A percentile compares a stretch with the other conserved stretches of the same genome.
Conservation (phyloP, 2,797 vertebrate genomes). For the Eidolon dupreanum region DNA sequence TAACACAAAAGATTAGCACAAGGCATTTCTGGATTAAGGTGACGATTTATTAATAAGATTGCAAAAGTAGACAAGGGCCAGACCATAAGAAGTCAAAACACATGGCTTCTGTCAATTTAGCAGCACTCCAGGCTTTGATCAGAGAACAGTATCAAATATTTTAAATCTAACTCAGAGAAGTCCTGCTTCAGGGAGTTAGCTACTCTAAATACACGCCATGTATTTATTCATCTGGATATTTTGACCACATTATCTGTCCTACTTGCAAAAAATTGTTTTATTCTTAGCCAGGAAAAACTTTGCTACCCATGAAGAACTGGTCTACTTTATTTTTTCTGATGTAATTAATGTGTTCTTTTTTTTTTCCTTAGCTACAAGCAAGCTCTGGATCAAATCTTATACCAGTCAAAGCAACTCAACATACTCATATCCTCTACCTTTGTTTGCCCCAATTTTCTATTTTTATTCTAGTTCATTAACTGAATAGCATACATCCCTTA, state of each 20-base stretch:
- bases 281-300: constrained; percentile 68
- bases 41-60: constrained; percentile 7
- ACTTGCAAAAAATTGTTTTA: constrained; percentile 73
- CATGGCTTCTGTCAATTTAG: not conserved
- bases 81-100: not conserved
- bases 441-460: constrained; percentile 44
- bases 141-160: constrained; percentile 5
- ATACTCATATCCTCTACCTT: not conserved
- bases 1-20: constrained; percentile 9
- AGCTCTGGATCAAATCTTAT: constrained; percentile 38
- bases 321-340: constrained; percentile 71
- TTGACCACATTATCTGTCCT: constrained; percentile 65
- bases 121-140: not conserved
- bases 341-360: constrained; percentile 73
- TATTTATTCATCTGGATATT: constrained; percentile 33
- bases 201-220: constrained; percentile 21
- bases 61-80: not conserved
- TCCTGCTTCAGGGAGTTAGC: not conserved
- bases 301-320: constrained; percentile 67
- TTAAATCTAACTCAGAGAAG: constrained; percentile 12
- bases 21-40: not conserved
- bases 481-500: constrained; percentile 1
- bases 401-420: constrained; percentile 30
- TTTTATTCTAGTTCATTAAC: constrained; percentile 46
- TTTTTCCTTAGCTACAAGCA: constrained; percentile 53